Conservation (phyloP, 2,797 vertebrate species). For the Pelochelys cantorii region DNA sequence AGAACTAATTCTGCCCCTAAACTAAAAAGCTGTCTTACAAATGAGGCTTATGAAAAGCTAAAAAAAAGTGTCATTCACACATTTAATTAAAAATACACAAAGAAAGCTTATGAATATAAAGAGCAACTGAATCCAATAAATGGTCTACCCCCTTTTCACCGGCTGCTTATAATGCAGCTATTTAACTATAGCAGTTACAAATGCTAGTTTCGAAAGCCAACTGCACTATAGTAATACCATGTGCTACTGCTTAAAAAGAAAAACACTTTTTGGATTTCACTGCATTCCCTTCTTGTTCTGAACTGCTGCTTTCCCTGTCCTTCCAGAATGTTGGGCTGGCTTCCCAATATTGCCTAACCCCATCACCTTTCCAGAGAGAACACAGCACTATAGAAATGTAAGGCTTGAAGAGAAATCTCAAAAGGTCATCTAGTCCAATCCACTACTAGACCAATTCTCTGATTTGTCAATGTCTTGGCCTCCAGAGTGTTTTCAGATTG, state of each 20-base stretch:
- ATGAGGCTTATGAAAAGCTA: background rate
- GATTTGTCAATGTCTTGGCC: background rate
- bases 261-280: constrained; percentile 2
- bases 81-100: background rate
- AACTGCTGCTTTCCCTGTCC: background rate
- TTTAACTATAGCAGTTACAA: background rate
- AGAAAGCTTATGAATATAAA: background rate
- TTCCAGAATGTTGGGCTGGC: background rate
- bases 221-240: background rate
- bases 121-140: background rate
- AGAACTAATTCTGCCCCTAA: background rate
- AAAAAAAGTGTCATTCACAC: background rate
- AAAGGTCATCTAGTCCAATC: background rate
- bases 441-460: background rate
- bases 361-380: background rate
- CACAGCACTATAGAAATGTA: background rate
- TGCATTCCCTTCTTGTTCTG: background rate
- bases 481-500: background rate
- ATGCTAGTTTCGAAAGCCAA: constrained; percentile 12
- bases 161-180: background rate
- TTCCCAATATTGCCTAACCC: background rate
- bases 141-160: background rate
- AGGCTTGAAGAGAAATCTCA: background rate
- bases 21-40: background rate
- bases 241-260: constrained; percentile 50